These are phyloP conservation scores for Mastacembelus armatus DNA, from an alignment of 2,797 vertebrate species.

Conservation along the genomic window DNA sequence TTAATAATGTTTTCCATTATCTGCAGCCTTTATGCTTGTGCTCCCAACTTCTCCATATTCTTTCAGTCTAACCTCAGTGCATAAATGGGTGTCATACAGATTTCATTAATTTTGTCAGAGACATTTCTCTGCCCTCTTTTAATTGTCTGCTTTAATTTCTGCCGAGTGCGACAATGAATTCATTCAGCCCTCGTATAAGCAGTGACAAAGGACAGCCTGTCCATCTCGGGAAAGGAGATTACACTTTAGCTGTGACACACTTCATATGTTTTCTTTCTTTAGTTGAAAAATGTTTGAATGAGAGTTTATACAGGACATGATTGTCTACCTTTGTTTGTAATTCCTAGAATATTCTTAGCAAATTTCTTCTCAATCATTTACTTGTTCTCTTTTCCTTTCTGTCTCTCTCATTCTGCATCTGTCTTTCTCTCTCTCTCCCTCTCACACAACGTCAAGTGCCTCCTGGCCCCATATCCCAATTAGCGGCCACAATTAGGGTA, in stretches of 20 bases:
- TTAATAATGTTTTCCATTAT: constrained; percentile 51
- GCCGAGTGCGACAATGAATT: constrained; percentile 51
- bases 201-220: constrained; percentile 25
- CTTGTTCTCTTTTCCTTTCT: neutral
- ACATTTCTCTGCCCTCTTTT: constrained; percentile 45
- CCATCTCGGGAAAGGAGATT: constrained; percentile 18
- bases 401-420: neutral
- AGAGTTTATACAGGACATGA: constrained; percentile 3
- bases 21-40: constrained; percentile 9
- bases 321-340: constrained; percentile 10
- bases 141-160: constrained; percentile 58
- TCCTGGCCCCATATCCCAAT: constrained; percentile 83
- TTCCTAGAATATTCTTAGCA: constrained; percentile 1
- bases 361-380: constrained; percentile 9
- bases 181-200: constrained; percentile 21
- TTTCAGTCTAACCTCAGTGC: constrained; percentile 13
- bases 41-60: constrained; percentile 7
- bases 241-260: constrained; percentile 30
- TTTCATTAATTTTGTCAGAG: constrained; percentile 49
- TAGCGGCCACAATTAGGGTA: constrained; percentile 84
- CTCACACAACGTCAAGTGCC: constrained; percentile 65
- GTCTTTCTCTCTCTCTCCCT: constrained; percentile 18
- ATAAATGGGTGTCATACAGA: constrained; percentile 33
- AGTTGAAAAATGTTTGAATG: constrained; percentile 52
- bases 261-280: constrained; percentile 38